Percentiles rank a stretch among this genome's conserved stretches.
Evolutionary conservation across 2,888 invertebrate genomes (phyloP).

Genomic region (Microctonus hyperodae): DNA sequence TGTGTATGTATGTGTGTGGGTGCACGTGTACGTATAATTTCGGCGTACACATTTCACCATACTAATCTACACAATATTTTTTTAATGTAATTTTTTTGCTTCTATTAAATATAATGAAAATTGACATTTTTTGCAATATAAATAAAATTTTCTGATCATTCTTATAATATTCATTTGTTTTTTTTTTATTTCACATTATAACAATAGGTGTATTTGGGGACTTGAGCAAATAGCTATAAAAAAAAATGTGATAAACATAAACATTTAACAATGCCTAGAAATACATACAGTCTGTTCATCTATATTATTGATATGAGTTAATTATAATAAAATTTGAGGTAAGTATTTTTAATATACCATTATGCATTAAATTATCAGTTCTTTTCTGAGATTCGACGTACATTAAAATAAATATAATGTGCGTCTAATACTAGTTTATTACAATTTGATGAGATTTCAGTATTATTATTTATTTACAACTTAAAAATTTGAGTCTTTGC

Average conservation of each 20-base stretch:
- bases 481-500: background rate
- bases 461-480: background rate
- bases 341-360: background rate
- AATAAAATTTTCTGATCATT: conserved; percentile 40
- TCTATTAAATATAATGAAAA: conserved; percentile 29
- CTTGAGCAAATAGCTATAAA: conserved; percentile 23
- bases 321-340: background rate
- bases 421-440: background rate
- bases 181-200: conserved; percentile 43
- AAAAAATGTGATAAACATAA: conserved; percentile 43
- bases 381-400: background rate
- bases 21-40: background rate
- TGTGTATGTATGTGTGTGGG: background rate
- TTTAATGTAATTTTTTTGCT: conserved; percentile 38
- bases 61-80: conserved; percentile 38
- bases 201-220: conserved; percentile 38
- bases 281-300: conserved; percentile 30
- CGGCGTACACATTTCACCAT: conserved; percentile 18
- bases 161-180: conserved; percentile 44
- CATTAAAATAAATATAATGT: background rate
- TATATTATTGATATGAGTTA: conserved; percentile 27
- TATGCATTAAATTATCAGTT: background rate
- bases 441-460: background rate
- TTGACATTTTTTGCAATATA: conserved; percentile 32
- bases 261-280: conserved; percentile 41